Percentiles rank a stretch among this genome's conserved stretches.
Conservation (phyloP, 2,888 invertebrate species). For the Drosophila infuscata region DNA sequence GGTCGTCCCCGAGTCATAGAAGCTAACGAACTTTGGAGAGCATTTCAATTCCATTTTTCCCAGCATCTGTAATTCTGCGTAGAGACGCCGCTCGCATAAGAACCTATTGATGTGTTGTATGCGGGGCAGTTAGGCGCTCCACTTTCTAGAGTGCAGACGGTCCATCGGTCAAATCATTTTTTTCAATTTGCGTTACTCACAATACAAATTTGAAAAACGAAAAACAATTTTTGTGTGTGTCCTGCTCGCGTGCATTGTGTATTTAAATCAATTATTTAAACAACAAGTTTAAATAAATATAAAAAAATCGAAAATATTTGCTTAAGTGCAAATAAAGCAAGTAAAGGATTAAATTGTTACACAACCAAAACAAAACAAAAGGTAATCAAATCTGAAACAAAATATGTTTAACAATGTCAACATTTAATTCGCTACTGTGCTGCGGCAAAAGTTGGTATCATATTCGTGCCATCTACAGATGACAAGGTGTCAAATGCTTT, state of each 20-base stretch:
- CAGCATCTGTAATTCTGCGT: constrained; percentile 56
- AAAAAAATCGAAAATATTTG: constrained; percentile 9
- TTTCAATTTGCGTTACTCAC: constrained; percentile 8
- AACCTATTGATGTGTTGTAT: constrained; percentile 68
- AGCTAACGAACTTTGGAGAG: constrained; percentile 75
- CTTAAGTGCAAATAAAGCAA: constrained; percentile 39
- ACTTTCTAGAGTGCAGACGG: constrained; percentile 76
- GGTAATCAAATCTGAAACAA: constrained; percentile 40
- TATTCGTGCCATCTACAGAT: constrained; percentile 54
- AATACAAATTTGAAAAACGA: constrained; percentile 21
- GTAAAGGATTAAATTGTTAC: constrained; percentile 29
- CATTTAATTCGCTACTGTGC: constrained; percentile 6
- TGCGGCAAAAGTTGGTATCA: constrained; percentile 36
- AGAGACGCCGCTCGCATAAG: constrained; percentile 66
- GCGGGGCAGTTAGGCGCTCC: constrained; percentile 76
- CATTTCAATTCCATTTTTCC: constrained; percentile 59
- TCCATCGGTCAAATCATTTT: constrained; percentile 54
- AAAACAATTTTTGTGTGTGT: constrained; percentile 45
- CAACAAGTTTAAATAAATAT: constrained; percentile 3
- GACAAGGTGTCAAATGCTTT: constrained; percentile 74
- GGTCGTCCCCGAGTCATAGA: constrained; percentile 50
- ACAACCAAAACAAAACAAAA: constrained; percentile 22
- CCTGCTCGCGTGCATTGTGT: constrained; percentile 57
- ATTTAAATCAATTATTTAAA: constrained; percentile 12
- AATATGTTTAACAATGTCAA: background rate